These are phyloP conservation scores for Pseudomyrmex dendroicus DNA, from an alignment of 1,140 invertebrate genomes.

Conservation along the genomic window DNA sequence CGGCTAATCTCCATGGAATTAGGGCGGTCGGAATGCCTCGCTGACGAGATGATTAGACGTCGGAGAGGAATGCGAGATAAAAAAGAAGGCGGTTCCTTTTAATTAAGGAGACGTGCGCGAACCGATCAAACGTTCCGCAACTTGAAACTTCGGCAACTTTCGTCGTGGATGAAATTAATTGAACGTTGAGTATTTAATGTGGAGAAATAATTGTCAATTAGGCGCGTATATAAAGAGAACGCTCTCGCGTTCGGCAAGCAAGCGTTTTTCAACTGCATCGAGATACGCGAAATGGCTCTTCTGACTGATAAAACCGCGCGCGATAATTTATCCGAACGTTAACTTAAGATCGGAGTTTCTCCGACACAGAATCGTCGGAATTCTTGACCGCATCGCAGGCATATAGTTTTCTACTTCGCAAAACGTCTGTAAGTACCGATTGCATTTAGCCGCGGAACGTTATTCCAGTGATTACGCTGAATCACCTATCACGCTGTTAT, in stretches of 20 bases:
- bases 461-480: constrained; percentile 41
- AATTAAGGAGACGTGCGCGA: constrained; percentile 39
- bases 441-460: constrained; percentile 23
- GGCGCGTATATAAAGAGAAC: neutral
- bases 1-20: constrained; percentile 40
- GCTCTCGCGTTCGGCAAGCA: neutral
- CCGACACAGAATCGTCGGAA: neutral
- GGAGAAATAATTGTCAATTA: constrained; percentile 43
- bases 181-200: constrained; percentile 1
- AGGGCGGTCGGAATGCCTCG: neutral
- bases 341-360: neutral
- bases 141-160: constrained; percentile 24
- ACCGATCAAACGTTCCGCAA: constrained; percentile 43
- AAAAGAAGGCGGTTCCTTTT: constrained; percentile 35
- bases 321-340: constrained; percentile 11
- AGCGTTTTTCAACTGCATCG: constrained; percentile 12
- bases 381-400: neutral
- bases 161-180: constrained; percentile 49
- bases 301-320: neutral
- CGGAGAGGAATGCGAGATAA: neutral
- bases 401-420: constrained; percentile 29
- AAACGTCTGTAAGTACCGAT: constrained; percentile 33
- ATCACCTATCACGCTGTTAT: constrained; percentile 41
- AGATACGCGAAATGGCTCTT: neutral
- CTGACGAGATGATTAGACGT: constrained; percentile 60